phyloP scores from a whole-genome alignment of 2,113 vertebrate species.

The Paradoxurus hermaphroditus region DNA sequence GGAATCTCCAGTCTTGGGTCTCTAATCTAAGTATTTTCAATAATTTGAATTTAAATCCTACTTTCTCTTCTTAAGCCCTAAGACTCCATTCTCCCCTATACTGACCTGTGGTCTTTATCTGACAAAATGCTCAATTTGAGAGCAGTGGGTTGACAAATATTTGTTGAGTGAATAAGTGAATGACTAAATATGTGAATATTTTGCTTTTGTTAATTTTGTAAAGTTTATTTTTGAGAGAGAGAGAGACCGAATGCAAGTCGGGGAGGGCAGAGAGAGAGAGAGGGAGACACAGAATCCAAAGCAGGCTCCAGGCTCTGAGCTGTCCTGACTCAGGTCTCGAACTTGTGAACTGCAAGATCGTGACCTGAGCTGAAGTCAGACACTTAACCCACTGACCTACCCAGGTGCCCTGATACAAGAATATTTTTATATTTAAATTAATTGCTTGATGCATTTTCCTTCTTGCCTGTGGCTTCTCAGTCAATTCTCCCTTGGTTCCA shows the following conservation, averaged over 20 bases:
- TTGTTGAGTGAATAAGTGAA: slow-evolving; percentile 12
- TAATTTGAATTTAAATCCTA: neutral
- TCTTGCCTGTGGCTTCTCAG: neutral
- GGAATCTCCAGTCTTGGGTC: neutral
- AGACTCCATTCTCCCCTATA: neutral
- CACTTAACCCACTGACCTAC: neutral
- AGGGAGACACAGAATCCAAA: neutral
- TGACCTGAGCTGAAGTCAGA: neutral
- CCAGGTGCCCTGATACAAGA: neutral
- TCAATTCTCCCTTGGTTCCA: neutral
- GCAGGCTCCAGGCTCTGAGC: neutral
- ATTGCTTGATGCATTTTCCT: neutral
- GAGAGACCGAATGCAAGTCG: neutral
- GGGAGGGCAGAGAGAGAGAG: neutral
- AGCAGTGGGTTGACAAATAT: neutral
- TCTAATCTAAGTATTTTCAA: neutral
- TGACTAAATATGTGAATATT: neutral
- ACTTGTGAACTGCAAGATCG: neutral
- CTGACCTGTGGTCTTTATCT: neutral
- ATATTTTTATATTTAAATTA: neutral
- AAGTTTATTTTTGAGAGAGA: neutral
- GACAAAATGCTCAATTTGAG: neutral
- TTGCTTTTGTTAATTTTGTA: too few relatives aligned
- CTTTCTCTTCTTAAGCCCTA: neutral
- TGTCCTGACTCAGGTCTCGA: neutral